These are phyloP conservation scores for Heliangelus exortis DNA, from an alignment of 2,797 vertebrate species.

Conservation along the genomic window DNA sequence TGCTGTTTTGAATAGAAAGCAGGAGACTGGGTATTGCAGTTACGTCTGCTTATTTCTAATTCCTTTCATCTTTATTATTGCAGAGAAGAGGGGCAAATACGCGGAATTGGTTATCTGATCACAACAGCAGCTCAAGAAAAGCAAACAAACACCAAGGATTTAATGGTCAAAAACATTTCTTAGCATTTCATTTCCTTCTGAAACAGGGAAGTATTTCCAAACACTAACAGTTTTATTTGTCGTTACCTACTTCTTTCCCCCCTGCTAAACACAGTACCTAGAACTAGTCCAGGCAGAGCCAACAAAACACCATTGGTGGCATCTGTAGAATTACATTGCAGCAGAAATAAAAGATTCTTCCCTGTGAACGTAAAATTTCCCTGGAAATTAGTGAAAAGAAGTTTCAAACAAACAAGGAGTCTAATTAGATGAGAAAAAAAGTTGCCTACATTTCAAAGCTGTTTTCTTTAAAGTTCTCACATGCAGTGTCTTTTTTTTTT, in stretches of 20 bases:
- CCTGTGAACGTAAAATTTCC: not conserved
- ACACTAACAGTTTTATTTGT: not conserved
- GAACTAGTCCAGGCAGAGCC: not conserved
- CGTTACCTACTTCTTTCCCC: not conserved
- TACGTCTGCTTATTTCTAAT: not conserved
- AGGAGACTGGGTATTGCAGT: not conserved
- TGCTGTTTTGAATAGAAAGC: not conserved
- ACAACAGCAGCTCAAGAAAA: constrained; percentile 4
- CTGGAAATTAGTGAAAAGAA: not conserved
- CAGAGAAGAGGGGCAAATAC: constrained; percentile 3
- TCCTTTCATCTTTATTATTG: not conserved
- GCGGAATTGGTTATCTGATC: constrained; percentile 48
- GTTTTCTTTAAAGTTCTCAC: not conserved
- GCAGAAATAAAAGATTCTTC: not conserved
- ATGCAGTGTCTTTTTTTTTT: not conserved
- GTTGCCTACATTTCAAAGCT: accelerated
- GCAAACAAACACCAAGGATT: constrained; percentile 4
- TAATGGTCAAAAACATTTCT: not conserved
- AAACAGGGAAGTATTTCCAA: not conserved
- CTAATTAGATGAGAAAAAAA: not conserved
- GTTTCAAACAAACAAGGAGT: not conserved
- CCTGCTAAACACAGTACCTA: not conserved
- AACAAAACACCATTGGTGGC: not conserved
- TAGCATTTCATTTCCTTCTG: not conserved
- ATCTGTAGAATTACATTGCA: not conserved